These are phyloP conservation scores for Neoascia interrupta DNA, from an alignment of 2,888 invertebrate genomes.

Conservation along the genomic window DNA sequence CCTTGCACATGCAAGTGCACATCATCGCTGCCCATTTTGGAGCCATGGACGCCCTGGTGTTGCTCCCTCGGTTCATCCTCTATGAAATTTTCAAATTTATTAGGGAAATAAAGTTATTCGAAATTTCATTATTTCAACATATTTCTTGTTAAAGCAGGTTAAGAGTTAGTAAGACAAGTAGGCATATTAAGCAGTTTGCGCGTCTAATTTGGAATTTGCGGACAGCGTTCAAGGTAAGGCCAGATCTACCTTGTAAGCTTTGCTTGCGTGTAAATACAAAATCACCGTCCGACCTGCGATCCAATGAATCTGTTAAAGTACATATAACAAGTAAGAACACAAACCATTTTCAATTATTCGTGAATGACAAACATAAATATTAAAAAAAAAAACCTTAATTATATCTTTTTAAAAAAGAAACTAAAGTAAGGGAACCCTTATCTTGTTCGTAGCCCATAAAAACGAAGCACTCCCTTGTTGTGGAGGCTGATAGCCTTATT, in stretches of 20 bases:
- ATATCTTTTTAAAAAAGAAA: too few species aligned
- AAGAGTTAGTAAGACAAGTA: conserved; percentile 1
- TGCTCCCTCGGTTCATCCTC: conserved; percentile 77
- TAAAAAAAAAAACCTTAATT: background rate
- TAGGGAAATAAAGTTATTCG: too few species aligned
- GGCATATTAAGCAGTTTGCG: too few species aligned
- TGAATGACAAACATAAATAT: background rate
- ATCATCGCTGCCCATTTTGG: conserved; percentile 83
- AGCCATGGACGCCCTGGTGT: conserved; percentile 78
- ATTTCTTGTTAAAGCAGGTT: too few species aligned
- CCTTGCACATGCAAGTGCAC: conserved; percentile 88
- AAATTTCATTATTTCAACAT: too few species aligned
- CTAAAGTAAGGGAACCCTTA: too few species aligned
- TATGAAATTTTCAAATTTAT: too few species aligned
- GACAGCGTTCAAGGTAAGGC: background rate
- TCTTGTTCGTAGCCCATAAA: too few species aligned
- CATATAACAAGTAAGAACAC: too few species aligned
- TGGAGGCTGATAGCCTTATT: too few species aligned
- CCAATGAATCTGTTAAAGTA: conserved; percentile 76
- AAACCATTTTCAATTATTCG: background rate
- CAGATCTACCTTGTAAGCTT: conserved; percentile 77
- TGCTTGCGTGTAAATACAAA: conserved; percentile 76
- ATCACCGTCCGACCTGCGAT: conserved; percentile 79
- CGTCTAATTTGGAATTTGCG: background rate
- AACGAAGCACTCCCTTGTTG: too few species aligned